Base-by-base conservation (phyloP, 1,140 invertebrate genomes). In the Listronotus oregonensis region DNA sequence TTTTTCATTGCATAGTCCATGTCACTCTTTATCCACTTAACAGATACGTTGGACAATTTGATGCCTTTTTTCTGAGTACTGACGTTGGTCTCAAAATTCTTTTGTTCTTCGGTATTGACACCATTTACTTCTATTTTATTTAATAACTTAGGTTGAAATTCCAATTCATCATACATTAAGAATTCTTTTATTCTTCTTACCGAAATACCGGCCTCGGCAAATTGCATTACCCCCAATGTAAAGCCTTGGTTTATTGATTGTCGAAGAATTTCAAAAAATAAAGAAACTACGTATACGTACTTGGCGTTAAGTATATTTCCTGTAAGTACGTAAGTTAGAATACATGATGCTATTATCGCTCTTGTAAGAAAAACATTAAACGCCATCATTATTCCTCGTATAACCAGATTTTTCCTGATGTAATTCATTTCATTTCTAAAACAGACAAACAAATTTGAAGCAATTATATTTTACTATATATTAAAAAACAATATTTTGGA, bases 201-300 rank as follows among this genome's bases (percentile, higher is more conserved):
- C 0, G 89, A 90, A 46, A 90, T 88, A 10, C 82, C 73, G 0
- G 85, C 83, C 80, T 90, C 88, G 0, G 88, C 87, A 50, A 88
- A 77, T 63, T 79, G 75, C 17, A 78, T 73, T 49, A 82, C 76
- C 14, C 84, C 86, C 79, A 85, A 82, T 14, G 89, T 86, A 71
- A 91, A 90, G 73, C 86, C 87, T 9, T 90, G 84, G 0, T 88
- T 90, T 84, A 91, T 87, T 2, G 88, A 86, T 66, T 84, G 83
- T 37, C 87, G 79, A 37, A 91, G 72, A 18, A 90, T 84, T 63
- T 89, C 89, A 69, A 89, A 91, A 74, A 87, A 90, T 14, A 88
- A 86, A 37, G 85, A 86, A 42, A 88, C 78, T 9, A 87, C 81
- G 70, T 88, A 90, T n/a, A 93, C 89, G 78, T 91, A 89, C 75